Base-by-base conservation (phyloP, 2,113 vertebrate genomes). In the Hucho hucho region DNA sequence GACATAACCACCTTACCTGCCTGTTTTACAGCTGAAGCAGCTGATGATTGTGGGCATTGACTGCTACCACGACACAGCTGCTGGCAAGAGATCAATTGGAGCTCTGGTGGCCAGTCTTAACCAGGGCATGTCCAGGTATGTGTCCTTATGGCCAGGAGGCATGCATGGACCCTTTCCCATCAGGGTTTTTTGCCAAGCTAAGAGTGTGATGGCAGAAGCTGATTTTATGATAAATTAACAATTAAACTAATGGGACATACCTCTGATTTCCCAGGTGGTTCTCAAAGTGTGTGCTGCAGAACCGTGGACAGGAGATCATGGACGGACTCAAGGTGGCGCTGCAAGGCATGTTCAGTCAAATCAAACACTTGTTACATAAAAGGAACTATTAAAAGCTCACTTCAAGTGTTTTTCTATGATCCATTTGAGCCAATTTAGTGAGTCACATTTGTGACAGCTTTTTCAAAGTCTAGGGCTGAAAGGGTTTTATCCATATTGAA, bases 21-120 rank as follows among this genome's bases (percentile, higher is more conserved):
- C 20, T 13, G 0, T 64, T 64, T 6, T 81, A 78, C 82, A 99
- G 97, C 90, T 99, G 59, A 97, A 96, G 67, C 94, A 97, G 22
- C 88, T 97, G 4, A 99, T 99, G 98, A 83, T 98, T 4, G 96
- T 98, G 71, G 98, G 98, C 73, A 97, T 99, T 1, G 98, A 99
- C 32, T 97, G 96, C 64, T 99, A 98, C 91, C 98, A 99, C 4
- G 97, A 99, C 83, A 95, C 79, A 0, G 14, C 89, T 6, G 84
- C 93, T 16, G 96, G 96, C 3, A 95, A 88, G 75, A 88, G 94
- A 32, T 99, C 98, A 0, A 91, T 98, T 0, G 96, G 95, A 0
- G 96, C 94, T 4, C 95, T 99, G 53, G 98, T 99, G 1, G 95
- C 97, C 24, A 99, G 96, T 81, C 92, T 98, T 32, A 99, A 99